These are phyloP conservation scores for Macropis europaea DNA, from an alignment of 2,888 invertebrate species.

Conservation along the genomic window DNA sequence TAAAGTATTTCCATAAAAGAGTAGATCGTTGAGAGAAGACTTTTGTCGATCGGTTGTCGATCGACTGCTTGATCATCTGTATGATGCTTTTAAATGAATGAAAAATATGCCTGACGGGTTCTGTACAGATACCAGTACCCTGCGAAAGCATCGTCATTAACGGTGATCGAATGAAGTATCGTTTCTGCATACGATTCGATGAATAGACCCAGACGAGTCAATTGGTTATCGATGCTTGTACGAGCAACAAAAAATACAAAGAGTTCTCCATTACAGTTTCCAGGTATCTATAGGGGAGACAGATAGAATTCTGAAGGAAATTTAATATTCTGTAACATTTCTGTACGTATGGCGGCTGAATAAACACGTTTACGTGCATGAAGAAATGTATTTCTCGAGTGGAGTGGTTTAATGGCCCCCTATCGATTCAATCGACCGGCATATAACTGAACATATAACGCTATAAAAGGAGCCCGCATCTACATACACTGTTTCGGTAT, in stretches of 20 bases:
- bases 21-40: too few relatives aligned
- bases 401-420: neutral
- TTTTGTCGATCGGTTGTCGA: too few relatives aligned
- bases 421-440: slow-evolving; percentile 19
- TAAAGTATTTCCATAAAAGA: too few relatives aligned
- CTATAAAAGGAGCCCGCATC: neutral
- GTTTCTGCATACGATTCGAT: slow-evolving; percentile 1
- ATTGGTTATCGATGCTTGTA: neutral
- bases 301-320: too few relatives aligned
- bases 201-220: neutral
- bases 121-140: too few relatives aligned
- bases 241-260: neutral
- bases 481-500: neutral
- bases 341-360: too few relatives aligned
- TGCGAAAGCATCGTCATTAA: slow-evolving; percentile 1
- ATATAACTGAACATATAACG: slow-evolving; percentile 2
- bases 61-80: too few relatives aligned
- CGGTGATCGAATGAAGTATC: neutral
- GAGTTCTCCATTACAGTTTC: neutral
- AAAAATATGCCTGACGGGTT: slow-evolving; percentile 13
- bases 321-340: too few relatives aligned
- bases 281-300: too few relatives aligned
- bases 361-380: neutral
- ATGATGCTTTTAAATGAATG: slow-evolving; percentile 1
- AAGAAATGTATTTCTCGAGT: neutral